phyloP scores from a whole-genome alignment of 2,113 vertebrate species.

The Prionailurus bengalensis region DNA sequence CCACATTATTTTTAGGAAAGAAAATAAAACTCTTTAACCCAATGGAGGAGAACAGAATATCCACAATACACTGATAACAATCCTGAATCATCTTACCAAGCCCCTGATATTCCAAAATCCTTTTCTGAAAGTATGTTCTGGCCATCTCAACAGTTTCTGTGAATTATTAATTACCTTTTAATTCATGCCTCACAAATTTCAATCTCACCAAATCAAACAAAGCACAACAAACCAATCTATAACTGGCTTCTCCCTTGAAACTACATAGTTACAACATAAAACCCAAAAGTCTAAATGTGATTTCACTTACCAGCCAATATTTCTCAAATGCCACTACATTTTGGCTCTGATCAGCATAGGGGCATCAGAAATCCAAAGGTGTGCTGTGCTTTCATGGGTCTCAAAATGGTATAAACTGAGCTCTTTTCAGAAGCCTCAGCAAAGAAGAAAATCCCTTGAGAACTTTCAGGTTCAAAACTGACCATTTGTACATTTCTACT shows the following conservation, averaged over 20 bases:
- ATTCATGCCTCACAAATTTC: not conserved
- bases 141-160: not conserved
- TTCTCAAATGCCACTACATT: not conserved
- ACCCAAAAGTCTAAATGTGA: not conserved
- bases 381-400: not conserved
- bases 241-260: not conserved
- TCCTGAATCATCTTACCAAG: not conserved
- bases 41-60: not conserved
- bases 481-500: slow-evolving; percentile 7
- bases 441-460: slow-evolving; percentile 25
- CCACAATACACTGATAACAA: not conserved
- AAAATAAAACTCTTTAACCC: slow-evolving; percentile 7
- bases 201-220: slow-evolving; percentile 25
- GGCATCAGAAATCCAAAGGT: not conserved
- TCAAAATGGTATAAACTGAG: slow-evolving; percentile 2
- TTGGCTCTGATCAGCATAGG: not conserved
- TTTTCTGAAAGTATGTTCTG: not conserved
- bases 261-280: slow-evolving; percentile 30
- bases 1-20: slow-evolving; percentile 26
- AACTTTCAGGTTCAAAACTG: not conserved
- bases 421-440: not conserved
- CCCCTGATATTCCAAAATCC: not conserved
- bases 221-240: not conserved
- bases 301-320: not conserved
- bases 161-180: not conserved